Conservation (phyloP, 2,113 vertebrate genomes). For the Amia ocellicauda region DNA sequence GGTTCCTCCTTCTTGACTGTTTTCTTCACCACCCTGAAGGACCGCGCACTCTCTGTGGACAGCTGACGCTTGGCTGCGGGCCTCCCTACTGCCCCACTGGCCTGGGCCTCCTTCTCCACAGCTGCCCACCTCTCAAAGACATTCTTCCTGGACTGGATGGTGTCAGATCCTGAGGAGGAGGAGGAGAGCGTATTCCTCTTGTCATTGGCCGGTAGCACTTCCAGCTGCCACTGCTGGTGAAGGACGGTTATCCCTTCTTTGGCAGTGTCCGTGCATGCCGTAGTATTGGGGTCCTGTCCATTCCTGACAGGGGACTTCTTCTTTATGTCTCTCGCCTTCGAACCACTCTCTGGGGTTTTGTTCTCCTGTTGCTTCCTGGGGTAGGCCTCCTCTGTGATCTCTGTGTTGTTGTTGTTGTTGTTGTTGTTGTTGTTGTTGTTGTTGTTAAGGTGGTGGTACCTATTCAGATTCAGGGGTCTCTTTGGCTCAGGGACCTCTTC, state of each 20-base stretch:
- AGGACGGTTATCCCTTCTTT: background rate
- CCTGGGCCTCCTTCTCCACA: slow-evolving; percentile 50
- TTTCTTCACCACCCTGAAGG: slow-evolving; percentile 57
- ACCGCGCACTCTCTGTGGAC: slow-evolving; percentile 61
- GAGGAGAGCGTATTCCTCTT: slow-evolving; percentile 8
- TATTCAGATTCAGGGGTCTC: background rate
- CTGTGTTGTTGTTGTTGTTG: slow-evolving; percentile 20
- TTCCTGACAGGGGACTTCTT: background rate
- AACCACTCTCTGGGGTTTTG: background rate
- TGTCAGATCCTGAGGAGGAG: slow-evolving; percentile 5
- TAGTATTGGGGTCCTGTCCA: background rate
- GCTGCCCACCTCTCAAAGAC: slow-evolving; percentile 52
- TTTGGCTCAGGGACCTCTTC: slow-evolving; percentile 6
- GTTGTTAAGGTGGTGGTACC: background rate
- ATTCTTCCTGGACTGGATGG: slow-evolving; percentile 20
- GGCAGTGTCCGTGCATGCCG: background rate
- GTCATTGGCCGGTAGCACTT: background rate
- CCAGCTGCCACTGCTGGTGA: slow-evolving; percentile 6
- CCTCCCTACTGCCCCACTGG: slow-evolving; percentile 21
- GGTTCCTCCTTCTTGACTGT: slow-evolving; percentile 43
- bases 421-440: slow-evolving; percentile 8
- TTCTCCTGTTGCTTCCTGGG: background rate
- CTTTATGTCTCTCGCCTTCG: background rate
- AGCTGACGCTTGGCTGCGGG: slow-evolving; percentile 63
- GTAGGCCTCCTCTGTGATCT: background rate